Conservation (phyloP, 2,888 invertebrate genomes). For the Poecilus cupreus region DNA sequence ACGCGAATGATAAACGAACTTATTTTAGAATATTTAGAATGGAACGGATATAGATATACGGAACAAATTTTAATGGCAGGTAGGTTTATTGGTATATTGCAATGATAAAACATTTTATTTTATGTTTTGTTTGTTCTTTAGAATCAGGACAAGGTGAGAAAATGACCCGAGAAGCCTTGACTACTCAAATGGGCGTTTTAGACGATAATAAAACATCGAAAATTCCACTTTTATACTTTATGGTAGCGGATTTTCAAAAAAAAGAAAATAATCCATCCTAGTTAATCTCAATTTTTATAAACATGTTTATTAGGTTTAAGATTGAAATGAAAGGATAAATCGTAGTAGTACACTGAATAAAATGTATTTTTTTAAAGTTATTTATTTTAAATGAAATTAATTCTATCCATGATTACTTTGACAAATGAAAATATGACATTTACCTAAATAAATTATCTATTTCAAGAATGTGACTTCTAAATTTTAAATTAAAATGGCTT, state of each 20-base stretch:
- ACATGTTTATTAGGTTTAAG: not conserved
- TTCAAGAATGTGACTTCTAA: not conserved
- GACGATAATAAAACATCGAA: constrained; percentile 67
- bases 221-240: constrained; percentile 71
- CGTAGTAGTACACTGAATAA: not conserved
- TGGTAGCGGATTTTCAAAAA: constrained; percentile 70
- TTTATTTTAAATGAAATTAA: no score
- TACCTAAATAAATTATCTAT: constrained; percentile 11
- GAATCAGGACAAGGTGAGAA: constrained; percentile 70
- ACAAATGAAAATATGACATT: constrained; percentile 31
- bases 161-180: constrained; percentile 68
- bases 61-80: constrained; percentile 71
- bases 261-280: constrained; percentile 60
- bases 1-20: constrained; percentile 79
- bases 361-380: not conserved
- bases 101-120: not conserved
- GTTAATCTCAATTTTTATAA: not conserved
- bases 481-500: constrained; percentile 28
- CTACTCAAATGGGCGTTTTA: constrained; percentile 70
- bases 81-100: constrained; percentile 57
- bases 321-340: not conserved
- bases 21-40: constrained; percentile 80
- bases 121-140: constrained; percentile 60
- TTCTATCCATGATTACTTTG: constrained; percentile 18
- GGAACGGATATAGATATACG: constrained; percentile 83